A percentile compares a stretch with the other conserved stretches of the same genome.
phyloP scores from a whole-genome alignment of 2,797 vertebrate species.

The Todus mexicanus region DNA sequence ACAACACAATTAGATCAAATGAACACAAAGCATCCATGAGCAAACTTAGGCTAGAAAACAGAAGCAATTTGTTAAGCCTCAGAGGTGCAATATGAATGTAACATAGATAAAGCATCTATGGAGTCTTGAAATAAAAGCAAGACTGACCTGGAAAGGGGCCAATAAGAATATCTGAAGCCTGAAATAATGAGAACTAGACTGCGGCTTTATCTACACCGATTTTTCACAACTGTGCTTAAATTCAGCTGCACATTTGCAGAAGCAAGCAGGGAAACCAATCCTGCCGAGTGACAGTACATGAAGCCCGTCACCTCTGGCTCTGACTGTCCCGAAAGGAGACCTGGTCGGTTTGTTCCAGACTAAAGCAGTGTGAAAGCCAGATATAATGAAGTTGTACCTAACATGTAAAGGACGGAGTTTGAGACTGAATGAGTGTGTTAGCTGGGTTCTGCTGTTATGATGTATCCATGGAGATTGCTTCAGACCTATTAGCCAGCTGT shows the following conservation, averaged over 20 bases:
- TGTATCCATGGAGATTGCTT: neutral
- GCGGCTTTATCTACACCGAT: neutral
- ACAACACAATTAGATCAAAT: neutral
- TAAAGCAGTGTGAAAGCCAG: neutral
- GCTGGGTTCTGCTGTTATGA: neutral
- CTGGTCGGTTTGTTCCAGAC: neutral
- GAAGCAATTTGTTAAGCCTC: neutral
- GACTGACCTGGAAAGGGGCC: neutral
- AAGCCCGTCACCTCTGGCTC: neutral
- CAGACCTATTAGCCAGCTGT: neutral
- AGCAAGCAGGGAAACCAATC: neutral
- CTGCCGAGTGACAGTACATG: neutral
- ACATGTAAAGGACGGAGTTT: neutral
- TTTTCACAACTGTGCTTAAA: neutral
- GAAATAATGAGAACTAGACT: neutral
- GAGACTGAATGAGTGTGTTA: neutral
- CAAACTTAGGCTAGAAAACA: neutral
- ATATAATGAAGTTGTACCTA: neutral
- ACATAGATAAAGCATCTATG: neutral
- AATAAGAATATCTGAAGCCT: neutral
- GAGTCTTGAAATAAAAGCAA: neutral
- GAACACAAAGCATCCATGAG: neutral
- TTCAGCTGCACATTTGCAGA: neutral
- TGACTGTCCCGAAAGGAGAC: neutral
- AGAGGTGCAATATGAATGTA: neutral